phyloP scores from a whole-genome alignment of 1,140 invertebrate species.

The Drosophila serrata region DNA sequence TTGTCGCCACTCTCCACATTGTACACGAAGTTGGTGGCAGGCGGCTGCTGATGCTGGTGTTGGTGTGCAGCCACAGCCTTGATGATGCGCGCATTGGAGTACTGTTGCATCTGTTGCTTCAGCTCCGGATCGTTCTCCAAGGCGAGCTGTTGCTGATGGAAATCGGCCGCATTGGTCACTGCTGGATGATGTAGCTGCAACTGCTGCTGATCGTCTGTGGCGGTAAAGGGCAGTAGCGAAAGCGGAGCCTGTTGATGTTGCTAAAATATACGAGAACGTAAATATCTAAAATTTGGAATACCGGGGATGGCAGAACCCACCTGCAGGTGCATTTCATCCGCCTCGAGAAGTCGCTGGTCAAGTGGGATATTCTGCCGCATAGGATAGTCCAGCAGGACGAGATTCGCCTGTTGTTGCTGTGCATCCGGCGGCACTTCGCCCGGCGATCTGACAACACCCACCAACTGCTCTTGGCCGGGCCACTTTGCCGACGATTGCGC shows the following conservation, averaged over 20 bases:
- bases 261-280: neutral
- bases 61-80: slow-evolving; percentile 84
- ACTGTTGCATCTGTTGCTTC: slow-evolving; percentile 85
- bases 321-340: slow-evolving; percentile 73
- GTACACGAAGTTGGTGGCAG: slow-evolving; percentile 79
- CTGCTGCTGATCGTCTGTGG: slow-evolving; percentile 80
- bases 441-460: slow-evolving; percentile 67
- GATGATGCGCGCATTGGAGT: slow-evolving; percentile 75
- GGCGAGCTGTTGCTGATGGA: slow-evolving; percentile 61
- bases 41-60: slow-evolving; percentile 75
- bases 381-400: slow-evolving; percentile 80
- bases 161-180: slow-evolving; percentile 84
- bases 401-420: slow-evolving; percentile 68
- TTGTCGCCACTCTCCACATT: slow-evolving; percentile 81
- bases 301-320: slow-evolving; percentile 10
- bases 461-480: slow-evolving; percentile 72
- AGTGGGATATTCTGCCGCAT: slow-evolving; percentile 68
- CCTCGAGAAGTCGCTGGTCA: slow-evolving; percentile 69
- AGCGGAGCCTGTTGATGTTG: slow-evolving; percentile 83
- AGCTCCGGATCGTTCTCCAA: slow-evolving; percentile 68
- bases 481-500: slow-evolving; percentile 69
- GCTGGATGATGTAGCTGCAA: slow-evolving; percentile 85
- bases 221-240: slow-evolving; percentile 67
- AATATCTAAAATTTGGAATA: neutral
- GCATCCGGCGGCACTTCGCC: slow-evolving; percentile 60